Evolutionary conservation across 2,797 vertebrate species (phyloP).

Genomic region (Sebastes steindachneri): DNA sequence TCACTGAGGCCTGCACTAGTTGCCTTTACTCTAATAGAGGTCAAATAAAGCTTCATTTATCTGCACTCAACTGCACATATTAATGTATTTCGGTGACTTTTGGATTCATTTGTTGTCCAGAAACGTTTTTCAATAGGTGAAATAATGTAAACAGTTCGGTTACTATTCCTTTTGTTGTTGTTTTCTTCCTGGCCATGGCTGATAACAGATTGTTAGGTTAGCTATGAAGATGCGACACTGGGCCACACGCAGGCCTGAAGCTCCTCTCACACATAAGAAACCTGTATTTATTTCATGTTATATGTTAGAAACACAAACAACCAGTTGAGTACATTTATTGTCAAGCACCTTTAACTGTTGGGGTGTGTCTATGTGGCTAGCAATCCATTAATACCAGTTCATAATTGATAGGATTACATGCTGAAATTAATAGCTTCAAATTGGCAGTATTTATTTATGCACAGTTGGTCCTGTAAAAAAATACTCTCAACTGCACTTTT

Average conservation of each 20-base stretch:
- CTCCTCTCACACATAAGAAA: neutral
- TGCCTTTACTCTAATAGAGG: constrained; percentile 58
- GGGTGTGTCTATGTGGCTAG: neutral
- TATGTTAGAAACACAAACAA: neutral
- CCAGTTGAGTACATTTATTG: neutral
- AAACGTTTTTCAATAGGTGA: neutral
- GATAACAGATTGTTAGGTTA: constrained; percentile 29
- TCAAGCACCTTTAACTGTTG: neutral
- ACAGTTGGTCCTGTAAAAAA: neutral
- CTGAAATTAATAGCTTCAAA: neutral
- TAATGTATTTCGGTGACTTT: neutral
- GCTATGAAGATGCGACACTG: constrained; percentile 52
- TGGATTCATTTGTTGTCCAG: neutral
- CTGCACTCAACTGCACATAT: neutral
- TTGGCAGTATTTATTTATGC: neutral
- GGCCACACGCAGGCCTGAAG: constrained; percentile 35
- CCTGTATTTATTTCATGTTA: neutral
- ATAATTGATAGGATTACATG: neutral
- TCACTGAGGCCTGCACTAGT: constrained; percentile 58
- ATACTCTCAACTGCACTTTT: neutral
- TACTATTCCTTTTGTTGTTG: constrained; percentile 20
- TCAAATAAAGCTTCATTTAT: constrained; percentile 44
- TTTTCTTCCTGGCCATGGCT: constrained; percentile 26
- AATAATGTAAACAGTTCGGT: neutral
- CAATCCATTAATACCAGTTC: neutral